Percentiles rank a stretch among this genome's conserved stretches.
These are phyloP conservation scores for Heteronetta atricapilla DNA, from an alignment of 2,113 vertebrate genomes.

Conservation along the genomic window DNA sequence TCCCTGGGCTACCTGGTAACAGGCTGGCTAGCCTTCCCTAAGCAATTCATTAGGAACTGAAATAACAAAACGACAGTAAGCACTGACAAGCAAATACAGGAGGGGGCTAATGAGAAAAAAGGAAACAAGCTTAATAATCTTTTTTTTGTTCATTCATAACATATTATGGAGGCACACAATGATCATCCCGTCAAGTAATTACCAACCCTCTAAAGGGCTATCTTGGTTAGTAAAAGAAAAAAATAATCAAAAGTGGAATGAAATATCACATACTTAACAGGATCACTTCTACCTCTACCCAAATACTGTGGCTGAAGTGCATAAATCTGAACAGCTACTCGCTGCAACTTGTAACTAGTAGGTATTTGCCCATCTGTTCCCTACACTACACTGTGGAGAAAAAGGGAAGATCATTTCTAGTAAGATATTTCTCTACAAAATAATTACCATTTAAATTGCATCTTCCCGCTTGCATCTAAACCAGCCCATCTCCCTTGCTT, in stretches of 20 bases:
- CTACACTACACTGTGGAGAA: not conserved
- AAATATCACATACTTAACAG: not conserved
- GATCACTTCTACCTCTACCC: not conserved
- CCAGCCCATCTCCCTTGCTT: not conserved
- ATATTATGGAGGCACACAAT: not conserved
- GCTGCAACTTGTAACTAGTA: not conserved
- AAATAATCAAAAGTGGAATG: not conserved
- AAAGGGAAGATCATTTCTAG: not conserved
- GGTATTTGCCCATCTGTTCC: not conserved
- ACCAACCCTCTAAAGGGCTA: not conserved
- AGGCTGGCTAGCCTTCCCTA: not conserved
- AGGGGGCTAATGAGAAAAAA: not conserved
- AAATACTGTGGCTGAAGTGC: not conserved
- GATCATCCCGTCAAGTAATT: not conserved
- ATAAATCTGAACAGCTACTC: not conserved
- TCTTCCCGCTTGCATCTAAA: not conserved
- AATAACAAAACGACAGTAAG: not conserved
- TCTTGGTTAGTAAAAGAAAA: not conserved
- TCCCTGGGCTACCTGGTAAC: not conserved
- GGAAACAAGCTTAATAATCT: not conserved
- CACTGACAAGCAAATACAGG: not conserved
- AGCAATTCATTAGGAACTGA: not conserved
- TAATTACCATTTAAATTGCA: not conserved
- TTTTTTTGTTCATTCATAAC: not conserved
- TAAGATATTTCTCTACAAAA: not conserved